A percentile compares a stretch with the other conserved stretches of the same genome.
Conservation (phyloP, 2,113 vertebrate genomes). For the Crotalus tigris region DNA sequence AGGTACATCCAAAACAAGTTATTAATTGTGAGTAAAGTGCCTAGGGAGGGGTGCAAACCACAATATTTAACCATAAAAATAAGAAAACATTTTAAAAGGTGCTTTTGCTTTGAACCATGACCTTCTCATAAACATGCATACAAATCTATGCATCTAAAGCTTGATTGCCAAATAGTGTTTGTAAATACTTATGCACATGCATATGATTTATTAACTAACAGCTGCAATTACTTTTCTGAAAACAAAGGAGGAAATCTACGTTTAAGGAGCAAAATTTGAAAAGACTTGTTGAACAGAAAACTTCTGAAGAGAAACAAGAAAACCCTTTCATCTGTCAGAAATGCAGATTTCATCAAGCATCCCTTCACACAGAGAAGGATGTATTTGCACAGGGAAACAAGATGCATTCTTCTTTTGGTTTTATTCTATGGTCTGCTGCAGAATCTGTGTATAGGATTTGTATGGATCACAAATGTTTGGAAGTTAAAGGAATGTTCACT, state of each 20-base stretch:
- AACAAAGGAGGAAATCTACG: conserved; percentile 27
- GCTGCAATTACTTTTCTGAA: conserved; percentile 42
- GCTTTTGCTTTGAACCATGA: conserved; percentile 61
- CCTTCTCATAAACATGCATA: conserved; percentile 59
- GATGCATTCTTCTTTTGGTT: background rate
- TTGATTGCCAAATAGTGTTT: conserved; percentile 55
- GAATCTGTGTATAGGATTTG: background rate
- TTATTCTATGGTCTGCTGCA: background rate
- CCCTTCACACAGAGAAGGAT: background rate
- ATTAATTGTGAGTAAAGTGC: conserved; percentile 50
- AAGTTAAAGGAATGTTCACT: background rate
- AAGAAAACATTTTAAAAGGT: conserved; percentile 61
- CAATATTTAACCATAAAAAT: conserved; percentile 55
- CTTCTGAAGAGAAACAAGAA: conserved; percentile 15
- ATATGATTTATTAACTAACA: conserved; percentile 63
- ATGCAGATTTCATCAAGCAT: conserved; percentile 38
- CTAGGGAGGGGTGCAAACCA: conserved; percentile 12
- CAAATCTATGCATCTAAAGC: conserved; percentile 56
- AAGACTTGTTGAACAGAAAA: conserved; percentile 18
- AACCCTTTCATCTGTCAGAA: conserved; percentile 38
- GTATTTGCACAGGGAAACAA: background rate
- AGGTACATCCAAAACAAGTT: conserved; percentile 70
- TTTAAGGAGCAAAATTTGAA: conserved; percentile 35
- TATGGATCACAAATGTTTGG: background rate
- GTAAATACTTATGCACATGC: background rate